Evolutionary conservation across 2,888 invertebrate genomes (phyloP).

Genomic region (Synanthedon formicaeformis): DNA sequence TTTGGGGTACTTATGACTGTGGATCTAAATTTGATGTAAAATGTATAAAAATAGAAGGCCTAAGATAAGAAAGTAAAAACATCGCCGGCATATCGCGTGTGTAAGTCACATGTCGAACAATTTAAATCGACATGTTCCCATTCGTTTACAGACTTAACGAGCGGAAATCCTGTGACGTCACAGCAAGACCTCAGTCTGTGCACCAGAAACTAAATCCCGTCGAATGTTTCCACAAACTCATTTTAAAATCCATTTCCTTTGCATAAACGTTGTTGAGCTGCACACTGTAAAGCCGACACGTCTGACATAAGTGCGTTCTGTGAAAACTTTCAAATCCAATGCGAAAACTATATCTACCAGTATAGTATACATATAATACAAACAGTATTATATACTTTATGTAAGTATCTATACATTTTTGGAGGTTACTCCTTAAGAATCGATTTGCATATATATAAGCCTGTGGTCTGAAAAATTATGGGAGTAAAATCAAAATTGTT

Average conservation of each 20-base stretch:
- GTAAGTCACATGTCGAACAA: slow-evolving; percentile 2
- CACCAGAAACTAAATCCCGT: slow-evolving; percentile 5
- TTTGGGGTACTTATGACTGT: no score
- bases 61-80: no score
- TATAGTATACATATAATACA: no score
- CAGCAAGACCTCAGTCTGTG: not conserved
- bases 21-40: no score
- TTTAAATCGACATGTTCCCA: slow-evolving; percentile 1
- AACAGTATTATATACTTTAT: no score
- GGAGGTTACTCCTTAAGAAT: no score
- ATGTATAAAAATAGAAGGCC: no score
- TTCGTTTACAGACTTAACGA: slow-evolving; percentile 1
- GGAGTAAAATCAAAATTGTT: no score
- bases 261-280: slow-evolving; percentile 11
- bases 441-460: no score
- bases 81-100: not conserved
- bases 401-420: no score
- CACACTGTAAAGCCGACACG: not conserved
- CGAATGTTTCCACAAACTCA: slow-evolving; percentile 21
- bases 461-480: no score
- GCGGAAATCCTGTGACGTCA: not conserved
- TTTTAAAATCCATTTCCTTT: slow-evolving; percentile 30
- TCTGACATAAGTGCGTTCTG: not conserved
- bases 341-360: no score
- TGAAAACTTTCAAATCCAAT: not conserved